Base-by-base conservation (phyloP, 2,113 vertebrate species). In the Ailurus styani region DNA sequence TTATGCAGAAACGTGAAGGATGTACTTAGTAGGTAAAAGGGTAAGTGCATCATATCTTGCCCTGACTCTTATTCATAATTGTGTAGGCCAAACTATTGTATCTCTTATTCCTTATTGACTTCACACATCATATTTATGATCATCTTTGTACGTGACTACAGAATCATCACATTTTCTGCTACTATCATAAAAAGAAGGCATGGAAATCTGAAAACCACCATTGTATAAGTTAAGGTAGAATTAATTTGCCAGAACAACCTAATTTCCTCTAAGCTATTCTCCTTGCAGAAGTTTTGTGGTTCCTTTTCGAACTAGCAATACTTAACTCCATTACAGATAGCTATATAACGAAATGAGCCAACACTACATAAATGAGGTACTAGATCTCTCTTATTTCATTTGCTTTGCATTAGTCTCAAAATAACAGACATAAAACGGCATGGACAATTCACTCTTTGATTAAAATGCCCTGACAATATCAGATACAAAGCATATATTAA, bases 321-420 rank as follows among this genome's bases (percentile, higher is more conserved):
- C 31, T 95, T 85, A 96, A 97, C 94, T 90, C 57, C 52, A 90
- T 90, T 85, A 86, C 27, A 66, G 47, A 82, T 23, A 81, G 57
- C 94, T 93, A 78, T 93, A 90, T 78, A 95, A 96, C 90, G 77
- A 95, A 96, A 96, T 94, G 86, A 97, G 64, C 52, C 92, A 91
- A 52, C 9, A 68, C 68, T 68, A 85, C 70, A 68, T 94, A 95
- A 96, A 86, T 37, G 90, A 57, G 85, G 57, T 37, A 20, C 31
- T 27, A 45, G 34, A 60, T 54, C 8, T 50, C 50, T 60, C 55
- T 94, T 57, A 31, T 86, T 95, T 87, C 60, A 81, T 72, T 97
- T 84, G 85, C 70, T 94, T 34, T 85, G 81, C 73, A 94, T 94
- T 97, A 60, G 57, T 31, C 45, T 94, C 79, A 88, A 85, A 78